phyloP scores from a whole-genome alignment of 1,140 invertebrate genomes.

The Mizuhopecten yessoensis region DNA sequence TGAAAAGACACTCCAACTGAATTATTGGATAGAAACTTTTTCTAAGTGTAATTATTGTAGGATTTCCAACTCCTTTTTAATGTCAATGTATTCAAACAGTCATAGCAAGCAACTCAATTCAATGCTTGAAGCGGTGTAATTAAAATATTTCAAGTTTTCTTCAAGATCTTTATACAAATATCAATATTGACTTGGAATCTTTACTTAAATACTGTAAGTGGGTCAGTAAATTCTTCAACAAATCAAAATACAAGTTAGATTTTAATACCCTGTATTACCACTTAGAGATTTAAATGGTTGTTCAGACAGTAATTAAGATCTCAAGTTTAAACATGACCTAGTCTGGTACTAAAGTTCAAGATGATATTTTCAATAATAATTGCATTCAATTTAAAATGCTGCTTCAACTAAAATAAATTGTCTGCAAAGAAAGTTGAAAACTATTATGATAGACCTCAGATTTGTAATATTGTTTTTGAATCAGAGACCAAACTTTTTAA shows the following conservation, averaged over 20 bases:
- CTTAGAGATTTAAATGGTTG: background rate
- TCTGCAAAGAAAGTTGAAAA: too few species aligned
- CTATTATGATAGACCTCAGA: too few species aligned
- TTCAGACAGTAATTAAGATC: background rate
- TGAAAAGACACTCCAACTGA: background rate
- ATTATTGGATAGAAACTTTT: background rate
- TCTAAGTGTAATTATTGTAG: background rate
- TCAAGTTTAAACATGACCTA: background rate
- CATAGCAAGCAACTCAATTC: background rate
- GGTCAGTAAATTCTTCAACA: background rate
- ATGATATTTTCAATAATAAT: constrained; percentile 1
- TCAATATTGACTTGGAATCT: background rate
- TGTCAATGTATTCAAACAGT: background rate
- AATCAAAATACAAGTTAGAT: background rate
- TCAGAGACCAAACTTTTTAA: too few species aligned
- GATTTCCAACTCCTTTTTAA: background rate
- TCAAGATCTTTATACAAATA: background rate
- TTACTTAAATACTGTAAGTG: background rate
- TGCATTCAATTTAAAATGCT: background rate
- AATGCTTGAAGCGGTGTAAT: background rate
- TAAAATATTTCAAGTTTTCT: background rate
- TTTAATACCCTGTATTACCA: background rate
- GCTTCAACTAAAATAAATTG: too few species aligned
- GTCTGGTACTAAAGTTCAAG: background rate
- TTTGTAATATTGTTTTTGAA: too few species aligned